Percentiles rank a stretch among this genome's conserved stretches.
Evolutionary conservation across 2,888 invertebrate genomes (phyloP).

Genomic region (Dione juno): DNA sequence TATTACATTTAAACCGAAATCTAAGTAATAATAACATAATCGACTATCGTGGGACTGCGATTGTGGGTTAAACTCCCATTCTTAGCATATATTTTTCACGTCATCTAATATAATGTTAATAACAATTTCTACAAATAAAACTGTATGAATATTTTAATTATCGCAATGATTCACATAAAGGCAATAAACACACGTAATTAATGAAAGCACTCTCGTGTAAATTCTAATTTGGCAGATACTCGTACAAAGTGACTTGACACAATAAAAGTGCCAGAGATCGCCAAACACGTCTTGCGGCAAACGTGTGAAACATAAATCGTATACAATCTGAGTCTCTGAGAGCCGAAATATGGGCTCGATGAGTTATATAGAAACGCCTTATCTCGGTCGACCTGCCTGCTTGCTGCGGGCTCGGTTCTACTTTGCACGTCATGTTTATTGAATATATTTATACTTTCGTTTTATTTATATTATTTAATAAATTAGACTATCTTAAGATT

Average conservation of each 20-base stretch:
- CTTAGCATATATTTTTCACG: too few relatives aligned
- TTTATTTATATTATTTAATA: too few relatives aligned
- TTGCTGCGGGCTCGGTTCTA: neutral
- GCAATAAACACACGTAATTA: neutral
- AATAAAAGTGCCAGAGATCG: slow-evolving; percentile 35
- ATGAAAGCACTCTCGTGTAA: neutral
- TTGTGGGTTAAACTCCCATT: too few relatives aligned
- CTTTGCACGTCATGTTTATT: neutral
- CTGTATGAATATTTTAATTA: too few relatives aligned
- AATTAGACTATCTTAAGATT: too few relatives aligned
- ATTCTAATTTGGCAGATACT: slow-evolving; percentile 27
- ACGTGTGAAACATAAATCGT: slow-evolving; percentile 51
- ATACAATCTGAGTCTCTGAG: slow-evolving; percentile 54
- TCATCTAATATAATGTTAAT: too few relatives aligned
- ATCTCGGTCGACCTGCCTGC: slow-evolving; percentile 49
- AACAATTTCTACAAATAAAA: too few relatives aligned
- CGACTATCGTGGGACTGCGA: too few relatives aligned
- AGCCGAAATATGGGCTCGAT: slow-evolving; percentile 52
- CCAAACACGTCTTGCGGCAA: slow-evolving; percentile 44
- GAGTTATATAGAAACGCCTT: slow-evolving; percentile 52
- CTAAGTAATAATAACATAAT: too few relatives aligned
- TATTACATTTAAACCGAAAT: too few relatives aligned
- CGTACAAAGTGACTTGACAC: slow-evolving; percentile 31
- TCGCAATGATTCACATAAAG: neutral
- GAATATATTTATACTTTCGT: too few relatives aligned